Evolutionary conservation across 2,797 vertebrate genomes (phyloP), one percentile per base, ranked within the genome.

Genomic region (Syngnathus rostellatus): DNA sequence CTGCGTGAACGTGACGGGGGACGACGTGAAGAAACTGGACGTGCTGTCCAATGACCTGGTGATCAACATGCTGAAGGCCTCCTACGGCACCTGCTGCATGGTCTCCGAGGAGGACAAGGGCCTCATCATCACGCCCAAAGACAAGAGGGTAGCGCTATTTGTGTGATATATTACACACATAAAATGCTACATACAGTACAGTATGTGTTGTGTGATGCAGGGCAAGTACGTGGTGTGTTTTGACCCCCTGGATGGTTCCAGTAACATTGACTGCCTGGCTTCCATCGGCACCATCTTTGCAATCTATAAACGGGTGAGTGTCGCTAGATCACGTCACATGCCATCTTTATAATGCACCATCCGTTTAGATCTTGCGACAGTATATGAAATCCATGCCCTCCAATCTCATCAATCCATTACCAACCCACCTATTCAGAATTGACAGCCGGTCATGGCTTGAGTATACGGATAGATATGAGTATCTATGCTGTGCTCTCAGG

Each of bases 211-310:
- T 41, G 19, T 67, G 10, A 75, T 81, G 46, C 72, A 99, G 96
- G 95, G 97, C 12, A 99, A 99, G 88, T 99, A 98, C 0, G 87
- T 98, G 74, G 94, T 99, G 10, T 98, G 96, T 76, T 98, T 99
- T 68, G 96, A 99, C 74, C 96, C 97, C 0, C 89, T 99, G 71
- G 96, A 99, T n/a, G 96, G 97, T 57, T 99, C 96, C 65, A 97
- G 95, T 65, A 98, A 99, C 82, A 99, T 98, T 45, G 97, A 98
- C 88, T 99, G 97, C 69, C 86, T 99, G 89, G 95, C 94, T 31
- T 93, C 97, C 0, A 96, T 99, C 37, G 95, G 96, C 75, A 99
- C 95, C 59, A 98, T 99, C 82, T 99, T 98, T 70, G 94, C 94
- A 68, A 92, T 98, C 82, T 98, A 98, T 86, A 96, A 91, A 87